phyloP scores from a whole-genome alignment of 2,113 vertebrate genomes.

The Pipra filicauda region DNA sequence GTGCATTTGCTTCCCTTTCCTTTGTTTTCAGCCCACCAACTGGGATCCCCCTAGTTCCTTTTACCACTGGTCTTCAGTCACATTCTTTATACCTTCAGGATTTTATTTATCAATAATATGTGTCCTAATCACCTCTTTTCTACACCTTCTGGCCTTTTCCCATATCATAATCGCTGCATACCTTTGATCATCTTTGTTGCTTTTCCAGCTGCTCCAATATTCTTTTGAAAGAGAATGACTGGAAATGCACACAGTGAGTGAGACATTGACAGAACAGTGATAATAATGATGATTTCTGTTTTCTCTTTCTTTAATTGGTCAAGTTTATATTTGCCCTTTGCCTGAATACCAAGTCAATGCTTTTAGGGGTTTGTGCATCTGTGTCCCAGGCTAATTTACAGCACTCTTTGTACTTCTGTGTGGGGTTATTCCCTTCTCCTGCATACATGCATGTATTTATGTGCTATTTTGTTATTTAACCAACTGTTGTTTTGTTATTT shows the following conservation, averaged over 20 bases:
- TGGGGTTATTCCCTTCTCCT: background rate
- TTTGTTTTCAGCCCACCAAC: background rate
- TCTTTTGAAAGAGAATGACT: background rate
- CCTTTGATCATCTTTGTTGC: background rate
- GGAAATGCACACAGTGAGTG: background rate
- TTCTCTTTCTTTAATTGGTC: background rate
- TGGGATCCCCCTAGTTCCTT: background rate
- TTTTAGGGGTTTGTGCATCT: background rate
- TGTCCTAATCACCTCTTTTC: background rate
- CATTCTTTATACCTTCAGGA: background rate
- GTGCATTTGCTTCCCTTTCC: background rate
- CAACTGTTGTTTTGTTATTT: background rate
- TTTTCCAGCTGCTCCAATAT: background rate
- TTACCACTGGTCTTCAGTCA: background rate
- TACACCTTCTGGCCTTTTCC: background rate
- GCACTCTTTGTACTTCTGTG: accelerated
- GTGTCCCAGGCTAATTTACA: background rate
- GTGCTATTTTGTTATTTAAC: background rate
- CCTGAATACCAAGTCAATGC: background rate
- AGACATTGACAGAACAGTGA: background rate
- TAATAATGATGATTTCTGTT: background rate
- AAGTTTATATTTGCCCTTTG: background rate
- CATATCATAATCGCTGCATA: background rate
- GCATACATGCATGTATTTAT: background rate
- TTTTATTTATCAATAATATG: background rate